Conservation (phyloP, 2,113 vertebrate species). For the Paraplagusia blochii region DNA sequence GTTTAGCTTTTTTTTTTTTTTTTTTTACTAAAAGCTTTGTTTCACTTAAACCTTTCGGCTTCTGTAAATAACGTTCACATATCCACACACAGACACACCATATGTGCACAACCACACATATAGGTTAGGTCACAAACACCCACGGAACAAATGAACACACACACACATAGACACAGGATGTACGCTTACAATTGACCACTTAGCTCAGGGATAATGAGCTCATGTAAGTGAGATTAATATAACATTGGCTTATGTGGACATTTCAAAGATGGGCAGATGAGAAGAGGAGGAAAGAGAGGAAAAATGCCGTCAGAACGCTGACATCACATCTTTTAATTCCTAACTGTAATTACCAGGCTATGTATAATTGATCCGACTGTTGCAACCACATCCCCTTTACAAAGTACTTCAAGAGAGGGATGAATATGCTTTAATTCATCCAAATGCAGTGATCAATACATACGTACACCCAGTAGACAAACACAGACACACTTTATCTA, state of each 20-base stretch:
- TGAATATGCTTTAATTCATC: slow-evolving; percentile 66
- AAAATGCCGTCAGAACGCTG: slow-evolving; percentile 60
- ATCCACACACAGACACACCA: background rate
- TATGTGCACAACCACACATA: background rate
- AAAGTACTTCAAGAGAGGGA: slow-evolving; percentile 62
- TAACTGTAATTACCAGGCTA: slow-evolving; percentile 74
- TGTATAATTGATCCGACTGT: slow-evolving; percentile 76
- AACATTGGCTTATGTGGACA: slow-evolving; percentile 40
- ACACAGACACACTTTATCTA: slow-evolving; percentile 6
- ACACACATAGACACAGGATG: slow-evolving; percentile 26
- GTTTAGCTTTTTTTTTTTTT: slow-evolving; percentile 65
- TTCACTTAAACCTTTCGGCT: slow-evolving; percentile 62
- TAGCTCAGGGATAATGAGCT: slow-evolving; percentile 34
- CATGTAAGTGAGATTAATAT: slow-evolving; percentile 33
- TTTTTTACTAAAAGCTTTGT: slow-evolving; percentile 78
- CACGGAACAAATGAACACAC: slow-evolving; percentile 10
- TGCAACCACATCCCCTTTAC: slow-evolving; percentile 70
- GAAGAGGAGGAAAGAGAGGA: slow-evolving; percentile 6
- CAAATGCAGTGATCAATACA: slow-evolving; percentile 50
- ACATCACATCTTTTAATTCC: slow-evolving; percentile 76
- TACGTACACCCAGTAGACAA: background rate
- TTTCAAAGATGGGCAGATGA: slow-evolving; percentile 36
- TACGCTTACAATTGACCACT: slow-evolving; percentile 47
- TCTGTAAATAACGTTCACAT: slow-evolving; percentile 23
- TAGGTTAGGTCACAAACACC: background rate